Percentiles rank a stretch among this genome's conserved stretches.
phyloP scores from a whole-genome alignment of 2,888 invertebrate genomes.

The Agrochola circellaris region DNA sequence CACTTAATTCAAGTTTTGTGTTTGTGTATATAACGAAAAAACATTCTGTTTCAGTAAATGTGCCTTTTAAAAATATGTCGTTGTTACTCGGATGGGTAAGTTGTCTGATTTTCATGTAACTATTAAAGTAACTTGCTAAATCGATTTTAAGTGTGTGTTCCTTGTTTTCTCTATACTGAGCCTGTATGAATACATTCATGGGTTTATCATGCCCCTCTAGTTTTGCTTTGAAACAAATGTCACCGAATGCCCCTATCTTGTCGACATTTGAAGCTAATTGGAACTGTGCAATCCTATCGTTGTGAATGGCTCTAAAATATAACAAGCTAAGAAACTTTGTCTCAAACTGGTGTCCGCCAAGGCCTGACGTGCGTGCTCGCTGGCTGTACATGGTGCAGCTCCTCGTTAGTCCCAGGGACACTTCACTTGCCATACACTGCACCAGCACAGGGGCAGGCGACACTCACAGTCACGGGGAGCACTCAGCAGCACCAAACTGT shows the following conservation, averaged over 20 bases:
- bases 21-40: constrained; percentile 44
- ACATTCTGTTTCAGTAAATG: too few relatives aligned
- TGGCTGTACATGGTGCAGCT: neutral
- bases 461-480: too few relatives aligned
- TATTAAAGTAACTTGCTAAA: constrained; percentile 37
- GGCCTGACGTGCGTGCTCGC: too few relatives aligned
- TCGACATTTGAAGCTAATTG: too few relatives aligned
- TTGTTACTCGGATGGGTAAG: neutral
- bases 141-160: constrained; percentile 23
- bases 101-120: constrained; percentile 45
- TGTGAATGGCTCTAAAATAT: constrained; percentile 20
- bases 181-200: constrained; percentile 15
- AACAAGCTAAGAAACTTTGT: constrained; percentile 57
- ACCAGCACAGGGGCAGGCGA: too few relatives aligned
- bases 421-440: too few relatives aligned
- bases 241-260: too few relatives aligned
- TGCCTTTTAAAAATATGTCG: constrained; percentile 26
- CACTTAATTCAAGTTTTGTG: constrained; percentile 18
- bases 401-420: too few relatives aligned
- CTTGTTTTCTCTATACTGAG: constrained; percentile 51
- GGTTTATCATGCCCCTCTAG: too few relatives aligned
- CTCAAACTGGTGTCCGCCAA: constrained; percentile 53
- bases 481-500: too few relatives aligned
- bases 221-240: too few relatives aligned
- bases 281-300: too few relatives aligned